phyloP scores from a whole-genome alignment of 2,797 vertebrate species.

The Numenius phaeopus region DNA sequence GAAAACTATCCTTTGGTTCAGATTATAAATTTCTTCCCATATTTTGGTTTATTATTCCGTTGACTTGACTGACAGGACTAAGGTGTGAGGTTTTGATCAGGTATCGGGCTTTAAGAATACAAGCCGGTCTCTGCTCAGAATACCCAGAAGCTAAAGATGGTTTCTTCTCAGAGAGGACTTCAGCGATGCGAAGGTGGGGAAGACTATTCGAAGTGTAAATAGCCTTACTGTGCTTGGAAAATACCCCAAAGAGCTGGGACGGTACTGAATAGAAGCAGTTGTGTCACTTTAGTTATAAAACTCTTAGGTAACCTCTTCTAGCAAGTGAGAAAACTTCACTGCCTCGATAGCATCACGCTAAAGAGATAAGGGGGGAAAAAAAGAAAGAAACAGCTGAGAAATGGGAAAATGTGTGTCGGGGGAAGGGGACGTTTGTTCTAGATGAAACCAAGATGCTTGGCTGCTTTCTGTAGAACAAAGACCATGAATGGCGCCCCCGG shows the following conservation, averaged over 20 bases:
- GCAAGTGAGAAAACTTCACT: neutral
- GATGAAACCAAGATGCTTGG: neutral
- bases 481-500: neutral
- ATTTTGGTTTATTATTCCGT: neutral
- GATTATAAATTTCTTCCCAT: slow-evolving; percentile 17
- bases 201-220: neutral
- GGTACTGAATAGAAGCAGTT: neutral
- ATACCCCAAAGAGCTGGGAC: neutral
- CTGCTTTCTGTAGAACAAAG: neutral
- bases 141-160: neutral
- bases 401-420: neutral
- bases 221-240: neutral
- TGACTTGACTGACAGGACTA: neutral
- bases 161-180: neutral
- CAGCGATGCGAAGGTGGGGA: neutral
- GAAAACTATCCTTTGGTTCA: neutral
- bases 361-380: neutral
- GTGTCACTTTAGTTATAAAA: neutral
- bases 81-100: neutral
- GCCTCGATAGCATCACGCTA: neutral
- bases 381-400: neutral
- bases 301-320: neutral
- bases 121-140: neutral
- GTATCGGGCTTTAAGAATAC: neutral
- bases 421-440: neutral